Percentiles rank a stretch among this genome's conserved stretches.
Conservation (phyloP, 2,797 vertebrate species). For the Lycodopsis pacificus region DNA sequence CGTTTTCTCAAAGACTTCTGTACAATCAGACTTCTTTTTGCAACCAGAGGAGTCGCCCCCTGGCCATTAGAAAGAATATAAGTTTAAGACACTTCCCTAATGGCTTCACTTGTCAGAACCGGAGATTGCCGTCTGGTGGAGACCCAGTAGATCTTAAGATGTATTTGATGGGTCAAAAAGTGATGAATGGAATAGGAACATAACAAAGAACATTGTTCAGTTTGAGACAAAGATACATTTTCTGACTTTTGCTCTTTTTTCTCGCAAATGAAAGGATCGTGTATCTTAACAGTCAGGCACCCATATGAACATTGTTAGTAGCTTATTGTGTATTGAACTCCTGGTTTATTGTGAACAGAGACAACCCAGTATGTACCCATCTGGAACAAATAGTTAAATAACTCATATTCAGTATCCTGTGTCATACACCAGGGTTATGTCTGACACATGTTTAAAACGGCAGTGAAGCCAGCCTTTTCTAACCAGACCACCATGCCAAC, state of each 20-base stretch:
- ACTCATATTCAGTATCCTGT: not conserved
- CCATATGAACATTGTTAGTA: not conserved
- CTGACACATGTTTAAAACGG: conserved; percentile 8
- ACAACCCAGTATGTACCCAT: not conserved
- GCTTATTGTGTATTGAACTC: not conserved
- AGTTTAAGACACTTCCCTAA: not conserved
- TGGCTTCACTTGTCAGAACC: not conserved
- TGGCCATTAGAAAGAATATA: not conserved
- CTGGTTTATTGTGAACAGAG: not conserved
- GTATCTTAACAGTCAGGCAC: not conserved
- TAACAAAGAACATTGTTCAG: not conserved
- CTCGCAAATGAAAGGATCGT: not conserved
- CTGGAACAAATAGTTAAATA: not conserved
- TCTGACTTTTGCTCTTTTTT: not conserved
- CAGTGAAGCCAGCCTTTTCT: not conserved
- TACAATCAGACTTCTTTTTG: not conserved
- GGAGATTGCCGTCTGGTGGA: not conserved
- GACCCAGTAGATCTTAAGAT: not conserved
- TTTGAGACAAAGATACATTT: not conserved
- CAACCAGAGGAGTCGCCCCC: not conserved
- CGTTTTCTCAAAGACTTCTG: not conserved
- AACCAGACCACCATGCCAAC: not conserved
- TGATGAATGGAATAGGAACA: not conserved
- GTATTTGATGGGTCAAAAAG: not conserved
- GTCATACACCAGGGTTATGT: not conserved